Evolutionary conservation across 2,113 vertebrate species (phyloP).

Genomic region (Anguilla rostrata): DNA sequence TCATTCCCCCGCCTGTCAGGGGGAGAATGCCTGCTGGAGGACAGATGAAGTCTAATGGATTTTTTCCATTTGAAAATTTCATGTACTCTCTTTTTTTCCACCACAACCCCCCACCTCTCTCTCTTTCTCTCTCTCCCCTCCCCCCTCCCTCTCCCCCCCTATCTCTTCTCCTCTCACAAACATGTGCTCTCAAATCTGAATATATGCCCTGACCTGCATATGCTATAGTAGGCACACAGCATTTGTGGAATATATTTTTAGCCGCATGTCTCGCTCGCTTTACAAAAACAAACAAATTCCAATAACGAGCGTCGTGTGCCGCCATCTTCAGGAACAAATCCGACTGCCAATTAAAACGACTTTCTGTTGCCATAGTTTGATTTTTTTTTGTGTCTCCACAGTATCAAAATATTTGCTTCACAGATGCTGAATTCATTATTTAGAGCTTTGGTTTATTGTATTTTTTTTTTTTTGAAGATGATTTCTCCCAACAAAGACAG

Average conservation of each 20-base stretch:
- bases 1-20: conserved; percentile 10
- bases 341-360: neutral
- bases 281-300: neutral
- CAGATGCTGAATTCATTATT: neutral
- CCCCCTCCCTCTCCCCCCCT: conserved; percentile 29
- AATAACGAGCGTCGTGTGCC: neutral
- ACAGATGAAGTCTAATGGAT: conserved; percentile 80
- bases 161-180: neutral
- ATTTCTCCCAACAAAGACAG: neutral
- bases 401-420: neutral
- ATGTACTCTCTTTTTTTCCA: conserved; percentile 33
- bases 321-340: conserved; percentile 2
- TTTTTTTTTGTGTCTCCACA: neutral
- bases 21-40: conserved; percentile 72
- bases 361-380: neutral
- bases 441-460: neutral
- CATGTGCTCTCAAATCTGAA: conserved; percentile 71
- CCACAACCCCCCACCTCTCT: conserved; percentile 10
- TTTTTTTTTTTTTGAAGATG: neutral
- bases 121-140: neutral
- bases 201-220: conserved; percentile 77
- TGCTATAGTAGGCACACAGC: conserved; percentile 72
- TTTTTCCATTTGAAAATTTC: conserved; percentile 54
- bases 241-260: conserved; percentile 66
- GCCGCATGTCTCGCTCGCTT: neutral